Base-by-base conservation (phyloP, 2,113 vertebrate genomes). In the Xyliphius kryptos region DNA sequence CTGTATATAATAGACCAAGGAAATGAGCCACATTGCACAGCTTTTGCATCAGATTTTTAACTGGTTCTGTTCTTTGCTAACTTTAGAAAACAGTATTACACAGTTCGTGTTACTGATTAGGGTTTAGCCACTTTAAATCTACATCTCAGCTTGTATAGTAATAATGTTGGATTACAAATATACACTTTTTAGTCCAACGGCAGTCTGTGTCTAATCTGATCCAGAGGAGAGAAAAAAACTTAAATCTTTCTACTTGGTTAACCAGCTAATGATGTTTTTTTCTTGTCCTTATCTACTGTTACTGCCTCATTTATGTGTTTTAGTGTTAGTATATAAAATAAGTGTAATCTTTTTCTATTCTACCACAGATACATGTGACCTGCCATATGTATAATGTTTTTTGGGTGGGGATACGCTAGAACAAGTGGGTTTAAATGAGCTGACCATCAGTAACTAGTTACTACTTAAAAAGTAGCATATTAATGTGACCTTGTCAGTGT, bases 141-240 rank as follows among this genome's bases (percentile, higher is more conserved):
- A 5, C 36, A 22, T 52, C 15, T 66, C 17, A 59, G 51, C 44
- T 56, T 55, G 50, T 15, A 51, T 53, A 63, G 58, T 38, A 59
- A 8, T 61, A 55, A 59, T 63, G 22, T 40, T 56, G 22, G 15
- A 67, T 63, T 63, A 60, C 47, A 26, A n/a, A 9, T 22, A 46
- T n/a, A 63, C 21, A 16, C 19, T 3, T 32, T 17, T 32, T 67
- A 70, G 69, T 70, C 55, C 56, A 22, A 36, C 38, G 40, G 6
- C 61, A 67, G 67, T 70, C 60, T 59, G 21, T 44, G 15, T 56
- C n/a, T 64, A 58, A 69, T 51, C 64, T 60, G 52, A 56, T 68
- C 49, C 46, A 20, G 19, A 21, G 46, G 61, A 20, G 4, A 10
- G 21, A 5, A 40, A 17, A 19, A 17, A 1, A 40, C 44, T 14